Evolutionary conservation across 2,797 vertebrate species (phyloP), one percentile per base, ranked within the genome.

Genomic region (Apogon talboti): DNA sequence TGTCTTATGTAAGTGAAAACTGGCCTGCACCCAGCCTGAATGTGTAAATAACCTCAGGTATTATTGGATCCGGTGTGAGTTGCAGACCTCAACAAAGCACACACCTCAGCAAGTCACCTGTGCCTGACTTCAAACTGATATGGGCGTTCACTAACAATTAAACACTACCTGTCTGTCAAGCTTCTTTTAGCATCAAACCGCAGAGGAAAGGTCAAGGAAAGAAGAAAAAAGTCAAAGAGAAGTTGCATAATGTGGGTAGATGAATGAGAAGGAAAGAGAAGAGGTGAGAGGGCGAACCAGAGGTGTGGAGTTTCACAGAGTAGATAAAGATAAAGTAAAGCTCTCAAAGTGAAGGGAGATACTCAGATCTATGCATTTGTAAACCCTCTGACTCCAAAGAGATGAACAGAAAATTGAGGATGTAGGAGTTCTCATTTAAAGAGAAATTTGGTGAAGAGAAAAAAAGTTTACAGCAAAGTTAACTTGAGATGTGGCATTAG

Each of bases 221-320:
- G 18, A 6, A 1, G 30, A 15, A 75, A 53, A 57, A 21, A 52
- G 49, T 9, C 13, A 57, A 64, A 55, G 42, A 56, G 54, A 68
- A 66, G 53, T 71, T 68, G 67, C 52, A 53, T 66, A 77, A 67
- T 71, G 56, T 44, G 73, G 68, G 55, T 46, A 64, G 56, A 78
- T 79, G 62, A 79, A 74, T 75, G 83, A 77, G 48, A 61, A 55
- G 28, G 70, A 67, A 55, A 74, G 69, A 75, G 71, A 71, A 66
- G 74, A 66, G 78, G 67, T 10, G 5, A 50, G 54, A 55, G 57
- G 70, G 67, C 37, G 40, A 80, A 64, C 73, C 78, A 12, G 42
- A 72, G 65, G 71, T 83, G 72, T 84, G 86, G 86, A 84, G 83
- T 78, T 86, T 82, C 81, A 73, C 58, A 44, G 63, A 40, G 48